Percentiles rank a stretch among this genome's conserved stretches.
Conservation (phyloP, 2,888 invertebrate species). For the Vesta saturnalis region DNA sequence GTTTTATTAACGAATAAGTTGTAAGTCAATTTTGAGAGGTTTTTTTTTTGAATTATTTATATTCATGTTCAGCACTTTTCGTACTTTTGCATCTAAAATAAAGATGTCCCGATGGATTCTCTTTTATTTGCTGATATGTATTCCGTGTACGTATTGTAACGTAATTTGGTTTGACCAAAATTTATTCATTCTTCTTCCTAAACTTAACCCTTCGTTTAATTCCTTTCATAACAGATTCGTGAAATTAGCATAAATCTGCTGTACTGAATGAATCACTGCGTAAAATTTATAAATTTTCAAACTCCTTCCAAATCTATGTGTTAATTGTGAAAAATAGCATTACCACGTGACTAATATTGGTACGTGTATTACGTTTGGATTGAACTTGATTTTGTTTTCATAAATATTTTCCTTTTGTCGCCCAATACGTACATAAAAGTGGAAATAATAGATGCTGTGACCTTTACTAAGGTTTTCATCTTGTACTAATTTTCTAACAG, state of each 20-base stretch:
- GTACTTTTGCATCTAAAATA: background rate
- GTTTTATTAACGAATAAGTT: too few species aligned
- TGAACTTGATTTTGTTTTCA: constrained; percentile 6
- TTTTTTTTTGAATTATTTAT: too few species aligned
- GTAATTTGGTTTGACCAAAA: constrained; percentile 8
- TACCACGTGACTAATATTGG: constrained; percentile 27
- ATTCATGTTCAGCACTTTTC: background rate
- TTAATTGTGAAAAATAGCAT: constrained; percentile 22
- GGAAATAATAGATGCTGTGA: background rate
- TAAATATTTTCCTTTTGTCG: too few species aligned
- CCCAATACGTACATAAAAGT: too few species aligned
- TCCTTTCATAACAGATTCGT: background rate
- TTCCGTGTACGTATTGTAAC: background rate
- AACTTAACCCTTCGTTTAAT: background rate
- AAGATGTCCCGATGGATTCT: background rate
- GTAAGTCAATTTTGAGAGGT: too few species aligned
- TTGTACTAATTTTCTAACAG: background rate
- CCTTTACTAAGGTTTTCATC: constrained; percentile 2
- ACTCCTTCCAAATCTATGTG: constrained; percentile 1
- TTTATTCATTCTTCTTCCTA: constrained; percentile 1
- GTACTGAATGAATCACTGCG: background rate
- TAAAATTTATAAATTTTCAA: background rate
- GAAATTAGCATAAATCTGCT: constrained; percentile 1
- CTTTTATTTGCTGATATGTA: background rate
- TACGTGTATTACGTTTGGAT: constrained; percentile 21